Conservation (phyloP, 2,797 vertebrate genomes). For the Pyrocephalus nanus region DNA sequence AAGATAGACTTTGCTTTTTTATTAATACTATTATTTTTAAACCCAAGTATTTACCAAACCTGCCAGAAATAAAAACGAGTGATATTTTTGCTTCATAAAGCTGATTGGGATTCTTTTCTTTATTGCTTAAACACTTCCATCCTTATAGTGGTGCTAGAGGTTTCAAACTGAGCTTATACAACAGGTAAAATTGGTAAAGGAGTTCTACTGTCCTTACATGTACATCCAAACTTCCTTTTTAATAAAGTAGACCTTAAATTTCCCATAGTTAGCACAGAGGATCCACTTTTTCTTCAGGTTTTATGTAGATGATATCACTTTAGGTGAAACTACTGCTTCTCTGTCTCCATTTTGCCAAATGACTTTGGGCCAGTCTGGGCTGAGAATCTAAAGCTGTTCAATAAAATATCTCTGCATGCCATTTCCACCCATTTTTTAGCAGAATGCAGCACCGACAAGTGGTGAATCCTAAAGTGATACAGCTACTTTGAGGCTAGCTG, state of each 20-base stretch:
- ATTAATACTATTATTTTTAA: slow-evolving; percentile 19
- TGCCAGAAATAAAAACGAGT: background rate
- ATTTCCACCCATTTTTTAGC: background rate
- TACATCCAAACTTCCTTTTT: background rate
- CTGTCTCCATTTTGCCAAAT: background rate
- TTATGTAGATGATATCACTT: background rate
- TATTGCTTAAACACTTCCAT: background rate
- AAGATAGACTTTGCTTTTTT: background rate
- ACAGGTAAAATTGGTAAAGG: background rate
- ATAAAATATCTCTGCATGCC: background rate
- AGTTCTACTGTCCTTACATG: background rate
- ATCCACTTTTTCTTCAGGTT: background rate
- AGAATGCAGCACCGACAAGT: background rate
- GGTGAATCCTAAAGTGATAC: background rate
- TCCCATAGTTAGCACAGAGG: background rate
- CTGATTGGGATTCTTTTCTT: background rate
- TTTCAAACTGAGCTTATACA: background rate
- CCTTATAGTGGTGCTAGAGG: background rate
- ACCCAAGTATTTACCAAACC: background rate
- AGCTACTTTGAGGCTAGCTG: background rate
- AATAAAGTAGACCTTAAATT: background rate
- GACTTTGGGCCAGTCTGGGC: background rate
- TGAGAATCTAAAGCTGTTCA: background rate
- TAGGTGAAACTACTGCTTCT: background rate
- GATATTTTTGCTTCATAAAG: background rate